These are phyloP conservation scores for Rallus crepitans DNA, from an alignment of 2,797 vertebrate species.

Conservation along the genomic window DNA sequence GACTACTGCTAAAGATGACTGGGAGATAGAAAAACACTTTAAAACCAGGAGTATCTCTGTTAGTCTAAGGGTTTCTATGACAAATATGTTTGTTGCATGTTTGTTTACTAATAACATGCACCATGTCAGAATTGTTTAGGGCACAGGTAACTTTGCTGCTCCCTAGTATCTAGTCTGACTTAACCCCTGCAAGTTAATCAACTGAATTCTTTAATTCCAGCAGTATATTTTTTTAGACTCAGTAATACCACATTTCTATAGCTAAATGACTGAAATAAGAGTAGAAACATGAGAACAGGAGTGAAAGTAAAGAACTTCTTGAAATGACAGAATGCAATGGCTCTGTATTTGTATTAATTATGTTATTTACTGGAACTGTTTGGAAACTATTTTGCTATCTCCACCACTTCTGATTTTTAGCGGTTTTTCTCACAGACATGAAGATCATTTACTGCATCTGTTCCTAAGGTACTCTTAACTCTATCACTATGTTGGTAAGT, in stretches of 20 bases:
- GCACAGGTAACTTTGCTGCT: not conserved
- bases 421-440: not conserved
- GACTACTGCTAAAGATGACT: not conserved
- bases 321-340: not conserved
- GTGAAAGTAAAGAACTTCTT: not conserved
- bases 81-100: not conserved
- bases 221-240: not conserved
- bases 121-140: not conserved
- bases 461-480: no score
- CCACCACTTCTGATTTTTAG: not conserved
- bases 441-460: not conserved
- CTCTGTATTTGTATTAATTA: not conserved
- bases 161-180: not conserved
- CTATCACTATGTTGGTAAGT: not conserved
- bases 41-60: not conserved
- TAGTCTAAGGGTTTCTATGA: not conserved
- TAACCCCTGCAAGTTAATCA: not conserved
- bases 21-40: not conserved
- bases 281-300: not conserved
- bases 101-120: not conserved
- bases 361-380: not conserved
- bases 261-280: not conserved
- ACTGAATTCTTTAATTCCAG: not conserved
- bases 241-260: not conserved
- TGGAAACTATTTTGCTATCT: not conserved